phyloP scores from a whole-genome alignment of 92 coral and sea anemone species.

The Heteractis magnifica region DNA sequence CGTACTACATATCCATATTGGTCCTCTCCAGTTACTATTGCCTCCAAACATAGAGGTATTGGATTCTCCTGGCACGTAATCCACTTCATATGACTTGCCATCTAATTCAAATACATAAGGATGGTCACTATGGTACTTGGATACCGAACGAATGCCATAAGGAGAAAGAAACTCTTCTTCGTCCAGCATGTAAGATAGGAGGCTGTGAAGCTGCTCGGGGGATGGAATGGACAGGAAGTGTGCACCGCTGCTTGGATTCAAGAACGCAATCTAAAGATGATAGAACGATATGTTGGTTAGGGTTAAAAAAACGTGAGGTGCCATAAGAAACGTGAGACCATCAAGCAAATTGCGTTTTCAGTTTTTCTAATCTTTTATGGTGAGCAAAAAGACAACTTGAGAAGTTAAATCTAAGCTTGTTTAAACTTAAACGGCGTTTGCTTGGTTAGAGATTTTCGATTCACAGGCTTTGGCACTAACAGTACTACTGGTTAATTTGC shows the following conservation, averaged over 20 bases:
- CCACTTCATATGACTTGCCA: conserved; percentile 76
- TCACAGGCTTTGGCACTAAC: too few relatives aligned
- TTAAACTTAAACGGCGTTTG: too few relatives aligned
- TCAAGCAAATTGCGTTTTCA: not conserved
- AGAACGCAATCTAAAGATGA: conserved; percentile 68
- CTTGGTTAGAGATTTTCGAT: too few relatives aligned
- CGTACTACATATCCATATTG: conserved; percentile 96
- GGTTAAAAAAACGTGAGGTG: not conserved
- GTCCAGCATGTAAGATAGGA: conserved; percentile 82
- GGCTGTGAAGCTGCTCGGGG: conserved; percentile 79
- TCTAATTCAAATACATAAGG: conserved; percentile 65
- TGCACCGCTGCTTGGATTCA: conserved; percentile 73
- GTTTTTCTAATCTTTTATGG: too few relatives aligned
- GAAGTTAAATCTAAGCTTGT: too few relatives aligned
- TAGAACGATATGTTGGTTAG: not conserved
- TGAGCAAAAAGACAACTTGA: too few relatives aligned
- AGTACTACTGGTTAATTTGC: too few relatives aligned
- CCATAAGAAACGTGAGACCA: not conserved
- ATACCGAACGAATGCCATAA: conserved; percentile 92
- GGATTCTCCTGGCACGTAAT: conserved; percentile 94
- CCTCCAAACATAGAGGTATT: conserved; percentile 95
- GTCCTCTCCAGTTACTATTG: conserved; percentile 99
- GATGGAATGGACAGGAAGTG: conserved; percentile 94
- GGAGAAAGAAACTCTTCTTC: conserved; percentile 95
- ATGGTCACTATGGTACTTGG: conserved; percentile 84